These are phyloP conservation scores for Porites australiensis DNA, from an alignment of 64 coral and sea anemone species.

Conservation along the genomic window DNA sequence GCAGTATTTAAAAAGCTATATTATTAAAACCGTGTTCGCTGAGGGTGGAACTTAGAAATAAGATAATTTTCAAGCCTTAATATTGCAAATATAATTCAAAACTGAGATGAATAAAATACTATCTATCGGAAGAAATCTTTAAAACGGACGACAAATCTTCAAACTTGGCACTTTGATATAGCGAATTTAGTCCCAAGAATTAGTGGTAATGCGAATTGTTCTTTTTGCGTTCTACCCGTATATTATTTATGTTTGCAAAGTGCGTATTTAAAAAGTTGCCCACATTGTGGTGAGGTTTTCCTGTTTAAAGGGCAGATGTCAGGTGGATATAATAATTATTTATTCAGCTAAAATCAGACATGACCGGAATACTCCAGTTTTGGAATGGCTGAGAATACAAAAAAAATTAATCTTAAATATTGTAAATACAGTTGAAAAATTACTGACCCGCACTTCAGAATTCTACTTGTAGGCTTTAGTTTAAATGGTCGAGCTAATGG, in stretches of 20 bases:
- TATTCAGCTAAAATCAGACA: background rate
- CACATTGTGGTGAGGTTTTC: background rate
- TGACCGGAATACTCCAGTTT: background rate
- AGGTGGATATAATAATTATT: conserved; percentile 7
- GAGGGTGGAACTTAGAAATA: background rate
- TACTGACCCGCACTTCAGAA: too few relatives aligned
- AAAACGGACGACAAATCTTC: too few relatives aligned
- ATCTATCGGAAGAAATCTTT: too few relatives aligned
- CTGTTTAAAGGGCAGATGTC: background rate
- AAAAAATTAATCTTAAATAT: too few relatives aligned
- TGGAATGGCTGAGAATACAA: background rate
- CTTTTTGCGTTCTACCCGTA: background rate
- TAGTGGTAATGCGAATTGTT: background rate
- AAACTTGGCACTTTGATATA: too few relatives aligned
- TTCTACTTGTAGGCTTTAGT: too few relatives aligned
- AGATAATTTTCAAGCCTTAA: background rate
- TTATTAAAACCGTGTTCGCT: conserved; percentile 1
- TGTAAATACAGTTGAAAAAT: too few relatives aligned
- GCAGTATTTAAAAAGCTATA: background rate
- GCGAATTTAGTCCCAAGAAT: too few relatives aligned
- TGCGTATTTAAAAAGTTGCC: conserved; percentile 15
- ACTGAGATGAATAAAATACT: too few relatives aligned
- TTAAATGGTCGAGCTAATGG: too few relatives aligned
- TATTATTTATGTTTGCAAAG: background rate
- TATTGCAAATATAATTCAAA: background rate